These are phyloP conservation scores for Lithophane socia DNA, from an alignment of 2,888 invertebrate genomes.

Conservation along the genomic window DNA sequence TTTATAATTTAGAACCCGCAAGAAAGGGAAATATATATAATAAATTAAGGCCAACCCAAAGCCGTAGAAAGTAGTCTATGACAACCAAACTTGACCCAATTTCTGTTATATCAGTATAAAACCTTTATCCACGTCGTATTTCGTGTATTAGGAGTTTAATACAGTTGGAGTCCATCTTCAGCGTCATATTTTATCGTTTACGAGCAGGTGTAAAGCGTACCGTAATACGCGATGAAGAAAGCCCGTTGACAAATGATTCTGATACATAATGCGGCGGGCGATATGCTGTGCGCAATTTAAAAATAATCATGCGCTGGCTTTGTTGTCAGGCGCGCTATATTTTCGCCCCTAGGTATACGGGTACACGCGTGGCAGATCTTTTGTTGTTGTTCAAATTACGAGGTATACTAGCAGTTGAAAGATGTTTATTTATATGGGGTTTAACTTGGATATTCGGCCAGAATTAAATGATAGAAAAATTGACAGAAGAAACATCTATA, in stretches of 20 bases:
- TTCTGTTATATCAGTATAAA: slow-evolving; percentile 15
- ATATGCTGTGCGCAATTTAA: slow-evolving; percentile 61
- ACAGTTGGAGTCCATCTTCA: slow-evolving; percentile 45
- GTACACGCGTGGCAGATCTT: slow-evolving; percentile 29
- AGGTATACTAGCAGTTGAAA: slow-evolving; percentile 10
- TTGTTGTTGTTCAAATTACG: slow-evolving; percentile 50
- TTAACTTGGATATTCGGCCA: not conserved
- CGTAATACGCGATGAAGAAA: slow-evolving; percentile 58
- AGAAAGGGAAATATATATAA: not conserved
- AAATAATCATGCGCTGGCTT: slow-evolving; percentile 59
- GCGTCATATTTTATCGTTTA: slow-evolving; percentile 60
- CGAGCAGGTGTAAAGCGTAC: slow-evolving; percentile 62
- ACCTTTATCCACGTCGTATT: slow-evolving; percentile 25
- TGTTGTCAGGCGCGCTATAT: slow-evolving; percentile 53
- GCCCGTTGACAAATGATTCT: slow-evolving; percentile 60
- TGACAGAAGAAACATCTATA: too few relatives aligned
- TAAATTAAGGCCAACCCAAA: slow-evolving; percentile 9
- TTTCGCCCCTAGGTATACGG: slow-evolving; percentile 16
- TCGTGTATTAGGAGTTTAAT: slow-evolving; percentile 29
- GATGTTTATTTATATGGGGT: slow-evolving; percentile 10
- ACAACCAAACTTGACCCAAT: slow-evolving; percentile 20
- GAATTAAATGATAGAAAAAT: not conserved
- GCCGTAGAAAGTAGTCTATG: not conserved
- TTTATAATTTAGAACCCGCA: too few relatives aligned
- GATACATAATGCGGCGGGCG: slow-evolving; percentile 58